Conservation (phyloP, 2,888 invertebrate genomes). For the Drosophila borborema region DNA sequence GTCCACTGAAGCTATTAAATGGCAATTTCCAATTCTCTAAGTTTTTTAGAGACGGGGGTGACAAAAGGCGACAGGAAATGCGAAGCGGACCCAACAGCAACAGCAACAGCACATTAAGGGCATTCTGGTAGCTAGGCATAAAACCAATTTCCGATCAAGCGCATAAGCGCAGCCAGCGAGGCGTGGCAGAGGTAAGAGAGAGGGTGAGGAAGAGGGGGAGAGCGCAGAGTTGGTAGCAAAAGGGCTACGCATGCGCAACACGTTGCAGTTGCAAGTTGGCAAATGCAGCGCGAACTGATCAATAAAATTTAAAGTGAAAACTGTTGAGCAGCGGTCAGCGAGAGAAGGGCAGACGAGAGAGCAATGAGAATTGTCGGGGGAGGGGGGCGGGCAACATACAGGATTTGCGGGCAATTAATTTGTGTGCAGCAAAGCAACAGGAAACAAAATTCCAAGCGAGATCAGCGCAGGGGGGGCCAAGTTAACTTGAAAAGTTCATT, state of each 20-base stretch:
- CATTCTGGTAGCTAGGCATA: constrained; percentile 67
- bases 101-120: constrained; percentile 24
- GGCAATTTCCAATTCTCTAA: constrained; percentile 42
- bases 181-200: constrained; percentile 39
- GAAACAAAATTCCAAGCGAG: constrained; percentile 49
- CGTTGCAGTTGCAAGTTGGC: constrained; percentile 53
- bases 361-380: background rate
- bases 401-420: constrained; percentile 85
- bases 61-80: constrained; percentile 64
- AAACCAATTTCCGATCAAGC: constrained; percentile 82
- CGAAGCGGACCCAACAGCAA: constrained; percentile 22
- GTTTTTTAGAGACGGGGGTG: constrained; percentile 47
- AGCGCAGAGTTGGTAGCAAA: background rate
- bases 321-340: constrained; percentile 64
- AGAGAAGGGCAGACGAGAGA: background rate
- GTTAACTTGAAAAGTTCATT: constrained; percentile 54
- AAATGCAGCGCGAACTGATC: constrained; percentile 47
- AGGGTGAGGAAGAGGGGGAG: background rate
- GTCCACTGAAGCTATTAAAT: constrained; percentile 78
- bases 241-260: constrained; percentile 75
- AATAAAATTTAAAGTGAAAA: constrained; percentile 79
- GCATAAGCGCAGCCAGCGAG: constrained; percentile 62
- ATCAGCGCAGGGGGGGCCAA: background rate
- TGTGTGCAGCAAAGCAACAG: constrained; percentile 69
- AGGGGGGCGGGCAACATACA: constrained; percentile 58